These are phyloP conservation scores for Netelia melanura DNA, from an alignment of 2,888 invertebrate species.

Conservation along the genomic window DNA sequence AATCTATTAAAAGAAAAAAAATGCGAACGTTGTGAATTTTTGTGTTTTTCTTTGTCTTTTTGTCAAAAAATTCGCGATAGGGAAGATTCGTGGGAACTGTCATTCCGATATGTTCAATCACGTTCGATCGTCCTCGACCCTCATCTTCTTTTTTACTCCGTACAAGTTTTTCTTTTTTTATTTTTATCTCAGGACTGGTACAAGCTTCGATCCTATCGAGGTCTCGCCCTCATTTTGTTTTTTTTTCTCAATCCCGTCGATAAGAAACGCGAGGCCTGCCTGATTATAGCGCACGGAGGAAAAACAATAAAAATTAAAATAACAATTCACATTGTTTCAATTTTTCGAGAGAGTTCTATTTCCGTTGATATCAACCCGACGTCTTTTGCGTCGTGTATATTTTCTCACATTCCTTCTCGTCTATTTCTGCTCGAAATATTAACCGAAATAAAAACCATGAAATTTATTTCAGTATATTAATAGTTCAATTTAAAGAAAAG, in stretches of 20 bases:
- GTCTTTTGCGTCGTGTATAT: background rate
- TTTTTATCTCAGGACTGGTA: background rate
- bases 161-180: background rate
- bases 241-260: constrained; percentile 32
- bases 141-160: constrained; percentile 29
- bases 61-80: constrained; percentile 1
- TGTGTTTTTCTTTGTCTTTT: no score
- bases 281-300: background rate
- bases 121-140: constrained; percentile 56
- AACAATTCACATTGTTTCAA: constrained; percentile 1
- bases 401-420: background rate
- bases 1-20: no score
- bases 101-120: constrained; percentile 50
- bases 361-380: background rate
- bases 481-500: no score
- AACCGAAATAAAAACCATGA: background rate
- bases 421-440: background rate
- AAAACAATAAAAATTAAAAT: background rate
- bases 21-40: no score
- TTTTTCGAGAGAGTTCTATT: constrained; percentile 17
- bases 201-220: background rate
- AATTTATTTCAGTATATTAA: background rate
- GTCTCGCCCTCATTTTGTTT: constrained; percentile 33
- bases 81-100: constrained; percentile 30
- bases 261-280: constrained; percentile 14